These are phyloP conservation scores for Cotesia typhae DNA, from an alignment of 1,140 invertebrate genomes.

Conservation along the genomic window DNA sequence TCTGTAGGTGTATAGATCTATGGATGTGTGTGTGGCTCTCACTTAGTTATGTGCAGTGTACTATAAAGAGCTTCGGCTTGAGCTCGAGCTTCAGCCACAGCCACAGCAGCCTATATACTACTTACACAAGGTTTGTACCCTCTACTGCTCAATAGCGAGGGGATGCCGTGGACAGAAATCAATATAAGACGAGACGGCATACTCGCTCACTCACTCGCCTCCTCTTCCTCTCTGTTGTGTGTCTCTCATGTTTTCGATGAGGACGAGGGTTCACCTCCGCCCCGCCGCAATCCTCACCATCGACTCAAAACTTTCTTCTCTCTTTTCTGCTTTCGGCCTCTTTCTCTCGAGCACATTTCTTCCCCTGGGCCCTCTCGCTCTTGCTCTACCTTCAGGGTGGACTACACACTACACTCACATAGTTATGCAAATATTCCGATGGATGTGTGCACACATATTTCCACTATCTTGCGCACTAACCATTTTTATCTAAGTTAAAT, in stretches of 20 bases:
- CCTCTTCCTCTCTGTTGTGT: slow-evolving; percentile 32
- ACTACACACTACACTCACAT: no score
- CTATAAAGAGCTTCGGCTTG: background rate
- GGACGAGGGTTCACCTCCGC: slow-evolving; percentile 23
- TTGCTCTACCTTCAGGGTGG: background rate
- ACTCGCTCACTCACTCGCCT: slow-evolving; percentile 45
- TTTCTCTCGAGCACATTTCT: slow-evolving; percentile 32
- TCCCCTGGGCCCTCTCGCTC: slow-evolving; percentile 34
- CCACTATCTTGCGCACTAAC: background rate
- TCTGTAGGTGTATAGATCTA: slow-evolving; percentile 59
- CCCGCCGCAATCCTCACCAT: slow-evolving; percentile 18
- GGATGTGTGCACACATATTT: no score
- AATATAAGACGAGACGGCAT: slow-evolving; percentile 65
- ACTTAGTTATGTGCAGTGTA: slow-evolving; percentile 25
- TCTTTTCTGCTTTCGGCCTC: no score
- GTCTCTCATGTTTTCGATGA: slow-evolving; percentile 30
- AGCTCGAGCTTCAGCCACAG: slow-evolving; percentile 11
- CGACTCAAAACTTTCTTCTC: background rate
- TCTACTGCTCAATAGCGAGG: slow-evolving; percentile 39
- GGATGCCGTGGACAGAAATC: slow-evolving; percentile 65
- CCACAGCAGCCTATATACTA: slow-evolving; percentile 27
- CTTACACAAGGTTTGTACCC: slow-evolving; percentile 30
- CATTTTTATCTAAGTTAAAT: slow-evolving; percentile 2
- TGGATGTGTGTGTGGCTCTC: slow-evolving; percentile 29
- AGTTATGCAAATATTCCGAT: background rate